Base-by-base conservation (phyloP, 53 echinoderm and acorn worm genomes). In the Crossaster papposus region DNA sequence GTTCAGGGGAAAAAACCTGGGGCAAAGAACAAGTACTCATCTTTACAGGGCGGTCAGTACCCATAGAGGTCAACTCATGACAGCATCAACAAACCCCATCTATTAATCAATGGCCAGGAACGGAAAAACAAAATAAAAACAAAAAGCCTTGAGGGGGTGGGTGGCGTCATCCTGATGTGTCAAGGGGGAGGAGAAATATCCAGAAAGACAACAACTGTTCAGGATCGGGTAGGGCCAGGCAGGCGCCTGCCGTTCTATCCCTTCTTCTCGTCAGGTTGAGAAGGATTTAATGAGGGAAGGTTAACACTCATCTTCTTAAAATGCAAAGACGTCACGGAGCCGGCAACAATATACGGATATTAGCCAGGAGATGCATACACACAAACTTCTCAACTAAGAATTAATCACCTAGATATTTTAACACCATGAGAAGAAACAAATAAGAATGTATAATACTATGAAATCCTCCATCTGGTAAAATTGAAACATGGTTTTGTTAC, bases 161-260 rank as follows among this genome's bases (percentile, higher is more conserved):
- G 36, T 32, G 14, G 22, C 31, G 63, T 58, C 62, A 62, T 62
- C 31, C 34, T 62, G 63, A 81, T 81, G 30, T 35, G 63, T 52
- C 63, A 30, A 0, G 35, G 81, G 28, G 68, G 68, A 26, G 28
- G 36, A 13, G 9, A 26, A 36, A 35, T 68, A 65, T 65, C 82
- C 38, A 14, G 36, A 36, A 68, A 68, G 82, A 82, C 82, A 82
- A 82, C 82, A 82, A 37, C 36, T 14, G 65, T 22, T 36, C 26
- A 22, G 82, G 65, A 82, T 82, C 82, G 26, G 2, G 30, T 15
- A 65, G 70, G 82, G 68, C 44, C 82, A 68, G 65, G 82, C 74
- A 12, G 37, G 70, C 68, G 68, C 44, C 82, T 68, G 65, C 68
- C 74, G 4, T 73, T 18, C 4, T 20, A 34, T 73, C 17, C 29